These are phyloP conservation scores for Gymnothorax reevesii DNA, from an alignment of 2,797 vertebrate genomes.

Conservation along the genomic window DNA sequence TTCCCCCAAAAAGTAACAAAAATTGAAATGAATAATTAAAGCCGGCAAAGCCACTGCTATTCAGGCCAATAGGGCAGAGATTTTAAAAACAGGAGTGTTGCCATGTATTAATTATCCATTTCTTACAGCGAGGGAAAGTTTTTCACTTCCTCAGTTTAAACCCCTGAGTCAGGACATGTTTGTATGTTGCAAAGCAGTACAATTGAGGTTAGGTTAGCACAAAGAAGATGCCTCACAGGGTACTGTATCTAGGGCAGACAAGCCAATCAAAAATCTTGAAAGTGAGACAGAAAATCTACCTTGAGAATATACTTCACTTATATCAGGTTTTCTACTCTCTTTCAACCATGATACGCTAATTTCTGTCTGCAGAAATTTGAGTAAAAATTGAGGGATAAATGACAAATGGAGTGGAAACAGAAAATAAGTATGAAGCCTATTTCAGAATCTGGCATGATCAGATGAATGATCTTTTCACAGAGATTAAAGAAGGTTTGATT, in stretches of 20 bases:
- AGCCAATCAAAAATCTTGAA: neutral
- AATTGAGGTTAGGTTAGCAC: neutral
- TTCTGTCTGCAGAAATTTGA: neutral
- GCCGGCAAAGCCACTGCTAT: neutral
- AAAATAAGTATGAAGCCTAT: neutral
- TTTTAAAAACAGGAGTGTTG: neutral
- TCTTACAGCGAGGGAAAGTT: neutral
- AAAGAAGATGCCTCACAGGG: neutral
- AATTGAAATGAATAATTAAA: neutral
- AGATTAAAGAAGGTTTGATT: neutral
- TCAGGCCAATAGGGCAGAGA: neutral
- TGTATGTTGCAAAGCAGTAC: neutral
- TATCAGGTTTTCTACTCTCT: neutral
- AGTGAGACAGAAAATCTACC: neutral
- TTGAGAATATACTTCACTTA: neutral
- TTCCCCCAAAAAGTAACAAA: constrained; percentile 7
- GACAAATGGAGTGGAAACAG: neutral
- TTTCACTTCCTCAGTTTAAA: neutral
- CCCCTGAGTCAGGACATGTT: neutral
- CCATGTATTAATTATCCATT: constrained; percentile 14
- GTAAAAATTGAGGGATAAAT: neutral
- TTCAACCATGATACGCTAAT: neutral
- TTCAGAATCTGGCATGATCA: neutral
- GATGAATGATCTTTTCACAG: neutral
- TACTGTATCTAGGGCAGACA: neutral